Percentiles rank a stretch among this genome's conserved stretches.
Evolutionary conservation across 2,797 vertebrate species (phyloP).

Genomic region (Myripristis murdjan): DNA sequence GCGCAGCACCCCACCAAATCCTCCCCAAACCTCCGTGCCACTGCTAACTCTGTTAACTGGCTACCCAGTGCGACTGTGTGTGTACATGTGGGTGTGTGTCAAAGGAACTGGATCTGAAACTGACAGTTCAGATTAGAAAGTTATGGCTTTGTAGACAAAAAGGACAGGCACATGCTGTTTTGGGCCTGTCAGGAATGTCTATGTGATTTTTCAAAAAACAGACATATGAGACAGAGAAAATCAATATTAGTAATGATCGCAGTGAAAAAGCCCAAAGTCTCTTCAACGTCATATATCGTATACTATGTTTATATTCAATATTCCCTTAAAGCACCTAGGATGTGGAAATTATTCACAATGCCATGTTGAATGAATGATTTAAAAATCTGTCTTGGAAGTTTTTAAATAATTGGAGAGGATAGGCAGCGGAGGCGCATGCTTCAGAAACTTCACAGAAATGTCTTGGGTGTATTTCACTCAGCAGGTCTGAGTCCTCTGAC

Average conservation of each 20-base stretch:
- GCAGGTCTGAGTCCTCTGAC: conserved; percentile 23
- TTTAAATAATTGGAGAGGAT: conserved; percentile 61
- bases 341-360: conserved; percentile 61
- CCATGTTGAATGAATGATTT: conserved; percentile 61
- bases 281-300: conserved; percentile 18
- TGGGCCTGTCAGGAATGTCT: conserved; percentile 20
- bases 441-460: conserved; percentile 66
- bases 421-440: conserved; percentile 41
- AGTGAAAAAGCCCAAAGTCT: conserved; percentile 31
- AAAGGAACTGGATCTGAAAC: conserved; percentile 41
- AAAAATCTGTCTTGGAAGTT: conserved; percentile 60
- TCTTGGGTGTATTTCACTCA: conserved; percentile 49
- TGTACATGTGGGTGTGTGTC: conserved; percentile 18
- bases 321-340: conserved; percentile 63
- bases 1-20: conserved; percentile 25
- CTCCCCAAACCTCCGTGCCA: conserved; percentile 33
- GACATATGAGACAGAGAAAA: conserved; percentile 50
- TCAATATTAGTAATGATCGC: conserved; percentile 57
- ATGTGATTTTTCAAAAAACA: conserved; percentile 20
- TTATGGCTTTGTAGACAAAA: conserved; percentile 42
- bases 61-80: conserved; percentile 35
- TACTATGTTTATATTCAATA: conserved; percentile 59
- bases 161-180: background rate
- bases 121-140: conserved; percentile 38
- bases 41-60: conserved; percentile 46